These are phyloP conservation scores for Aptenodytes patagonicus DNA, from an alignment of 2,113 vertebrate genomes.

Conservation along the genomic window DNA sequence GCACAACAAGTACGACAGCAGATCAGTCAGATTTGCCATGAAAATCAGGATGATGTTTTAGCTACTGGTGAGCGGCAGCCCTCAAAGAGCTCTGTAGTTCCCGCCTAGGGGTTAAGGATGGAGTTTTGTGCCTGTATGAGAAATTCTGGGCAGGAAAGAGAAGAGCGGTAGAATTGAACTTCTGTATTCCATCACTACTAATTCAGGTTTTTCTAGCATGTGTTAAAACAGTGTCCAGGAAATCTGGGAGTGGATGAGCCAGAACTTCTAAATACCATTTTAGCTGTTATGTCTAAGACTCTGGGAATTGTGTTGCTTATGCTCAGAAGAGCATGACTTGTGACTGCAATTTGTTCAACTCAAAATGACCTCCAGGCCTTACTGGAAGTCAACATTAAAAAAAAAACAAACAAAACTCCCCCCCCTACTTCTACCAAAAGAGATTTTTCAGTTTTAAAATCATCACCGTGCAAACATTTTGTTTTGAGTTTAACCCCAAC, in stretches of 20 bases:
- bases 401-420: neutral
- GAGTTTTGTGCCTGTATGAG: neutral
- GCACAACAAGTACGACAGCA: neutral
- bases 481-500: neutral
- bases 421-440: neutral
- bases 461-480: neutral
- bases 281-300: conserved; percentile 7
- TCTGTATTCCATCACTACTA: neutral
- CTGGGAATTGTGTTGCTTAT: neutral
- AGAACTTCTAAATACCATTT: neutral
- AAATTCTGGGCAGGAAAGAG: neutral
- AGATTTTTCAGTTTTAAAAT: conserved; percentile 28
- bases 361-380: neutral
- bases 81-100: neutral
- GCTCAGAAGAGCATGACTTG: conserved; percentile 25
- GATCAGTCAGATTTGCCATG: neutral
- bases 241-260: neutral
- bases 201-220: neutral
- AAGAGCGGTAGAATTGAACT: neutral
- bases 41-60: neutral
- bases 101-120: neutral
- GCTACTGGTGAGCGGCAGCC: neutral
- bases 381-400: neutral
- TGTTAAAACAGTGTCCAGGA: neutral
- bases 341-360: conserved; percentile 34